phyloP scores from a whole-genome alignment of 2,888 invertebrate species.

The Chalcosyrphus nemorum region DNA sequence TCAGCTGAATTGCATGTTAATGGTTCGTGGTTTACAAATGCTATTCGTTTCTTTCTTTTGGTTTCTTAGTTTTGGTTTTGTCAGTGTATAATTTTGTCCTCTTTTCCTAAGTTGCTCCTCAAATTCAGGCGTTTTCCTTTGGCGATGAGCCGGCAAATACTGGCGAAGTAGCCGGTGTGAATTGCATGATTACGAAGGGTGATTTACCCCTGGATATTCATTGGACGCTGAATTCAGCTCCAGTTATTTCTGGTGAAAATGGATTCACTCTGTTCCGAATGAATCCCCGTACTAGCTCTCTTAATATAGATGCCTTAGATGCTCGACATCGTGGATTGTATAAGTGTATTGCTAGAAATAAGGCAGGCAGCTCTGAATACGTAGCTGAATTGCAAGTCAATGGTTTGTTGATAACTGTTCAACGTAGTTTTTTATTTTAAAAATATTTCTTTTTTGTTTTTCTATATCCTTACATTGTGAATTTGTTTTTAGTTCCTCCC shows the following conservation, averaged over 20 bases:
- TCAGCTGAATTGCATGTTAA: slow-evolving; percentile 77
- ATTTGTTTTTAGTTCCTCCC: slow-evolving; percentile 75
- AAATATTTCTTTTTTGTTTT: slow-evolving; percentile 75
- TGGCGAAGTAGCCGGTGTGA: slow-evolving; percentile 88
- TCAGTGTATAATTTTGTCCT: slow-evolving; percentile 5
- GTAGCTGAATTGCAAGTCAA: slow-evolving; percentile 85
- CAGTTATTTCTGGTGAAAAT: slow-evolving; percentile 81
- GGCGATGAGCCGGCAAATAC: slow-evolving; percentile 84
- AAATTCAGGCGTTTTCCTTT: slow-evolving; percentile 81
- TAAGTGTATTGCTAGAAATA: slow-evolving; percentile 88
- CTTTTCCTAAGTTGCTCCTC: slow-evolving; percentile 79
- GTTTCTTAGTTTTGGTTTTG: neutral
- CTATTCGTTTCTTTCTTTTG: neutral
- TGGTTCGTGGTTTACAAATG: slow-evolving; percentile 73
- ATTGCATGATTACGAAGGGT: slow-evolving; percentile 88
- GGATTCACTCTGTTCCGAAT: slow-evolving; percentile 81
- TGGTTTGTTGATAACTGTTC: slow-evolving; percentile 82
- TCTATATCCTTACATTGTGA: slow-evolving; percentile 19
- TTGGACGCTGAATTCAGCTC: slow-evolving; percentile 85
- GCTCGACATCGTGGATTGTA: slow-evolving; percentile 89
- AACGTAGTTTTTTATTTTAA: slow-evolving; percentile 7
- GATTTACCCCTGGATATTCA: slow-evolving; percentile 90
- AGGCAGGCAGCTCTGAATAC: slow-evolving; percentile 87
- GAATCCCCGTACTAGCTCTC: slow-evolving; percentile 81
- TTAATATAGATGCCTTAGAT: slow-evolving; percentile 85